Evolutionary conservation across 23 tunicate species (phyloP), one percentile per base, ranked within the genome.

Genomic region (Phallusia fumigata): DNA sequence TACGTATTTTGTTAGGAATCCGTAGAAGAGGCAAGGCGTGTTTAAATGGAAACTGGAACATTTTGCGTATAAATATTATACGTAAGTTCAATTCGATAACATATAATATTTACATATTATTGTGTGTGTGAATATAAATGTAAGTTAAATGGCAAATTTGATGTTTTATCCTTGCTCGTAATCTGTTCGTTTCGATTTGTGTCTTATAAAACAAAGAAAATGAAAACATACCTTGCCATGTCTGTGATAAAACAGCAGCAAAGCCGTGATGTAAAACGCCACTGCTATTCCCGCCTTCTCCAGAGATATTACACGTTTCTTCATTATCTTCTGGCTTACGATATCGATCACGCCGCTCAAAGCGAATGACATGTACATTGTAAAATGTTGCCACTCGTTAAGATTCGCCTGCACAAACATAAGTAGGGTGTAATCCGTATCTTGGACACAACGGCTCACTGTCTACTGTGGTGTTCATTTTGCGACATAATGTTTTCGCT

Each of bases 301-400:
- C 64, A 94, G 72, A 0, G 88, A 64, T 32, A 85, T 75, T n/a
- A 76, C 73, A n/a, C 98, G 75, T 73, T 89, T 76, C 75, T 51
- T 65, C 76, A 85, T n/a, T 2, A 81, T 35, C 52, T 89, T 85
- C 36, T 86, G 88, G 52, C 98, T 94, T n/a, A 94, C 45, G 64
- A 94, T 83, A 78, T 94, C 98, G 36, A 94, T 82, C 35, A 94
- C 74, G 19, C 98, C 98, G 53, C 94, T 94, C 30, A 79, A 58
- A 32, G 85, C 85, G 40, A 94, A 94, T 22, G 90, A 85, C 85
- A 86, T 82, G 84, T 89, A 94, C 98, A 94, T 94, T 19, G 98
- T 89, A 76, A 94, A 89, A 52, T 94, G 98, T 77, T 94, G 98
- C 98, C 98, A 94, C 73, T 94, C 90, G 80, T 79, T 79, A 64